Percentiles rank a stretch among this genome's conserved stretches.
Evolutionary conservation across 2,888 invertebrate species (phyloP).

Genomic region (Lamellibrachia columna): DNA sequence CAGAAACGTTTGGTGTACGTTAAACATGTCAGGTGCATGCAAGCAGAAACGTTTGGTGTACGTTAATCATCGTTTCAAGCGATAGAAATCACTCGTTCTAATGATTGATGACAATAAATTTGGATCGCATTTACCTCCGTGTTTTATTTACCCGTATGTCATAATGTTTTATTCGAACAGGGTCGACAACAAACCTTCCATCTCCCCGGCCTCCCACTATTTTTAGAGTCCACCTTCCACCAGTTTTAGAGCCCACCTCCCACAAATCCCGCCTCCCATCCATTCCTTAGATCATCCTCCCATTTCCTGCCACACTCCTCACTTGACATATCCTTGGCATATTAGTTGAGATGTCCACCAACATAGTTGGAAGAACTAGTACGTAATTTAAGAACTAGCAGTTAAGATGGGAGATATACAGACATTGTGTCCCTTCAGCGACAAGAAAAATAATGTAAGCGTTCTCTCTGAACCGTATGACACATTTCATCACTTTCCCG

Average conservation of each 20-base stretch:
- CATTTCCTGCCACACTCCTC: too few species aligned
- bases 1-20: not conserved
- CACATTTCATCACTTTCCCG: too few species aligned
- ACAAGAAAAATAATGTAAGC: not conserved
- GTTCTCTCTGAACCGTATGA: not conserved
- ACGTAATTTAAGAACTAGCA: too few species aligned
- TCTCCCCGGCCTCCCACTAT: too few species aligned
- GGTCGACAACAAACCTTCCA: not conserved
- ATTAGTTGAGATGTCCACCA: too few species aligned
- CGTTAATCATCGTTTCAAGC: slow-evolving; percentile 2
- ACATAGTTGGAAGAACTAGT: too few species aligned
- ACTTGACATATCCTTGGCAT: too few species aligned
- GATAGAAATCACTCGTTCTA: not conserved
- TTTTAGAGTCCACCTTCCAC: too few species aligned
- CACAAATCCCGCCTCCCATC: too few species aligned
- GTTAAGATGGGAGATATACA: too few species aligned
- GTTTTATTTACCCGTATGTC: not conserved
- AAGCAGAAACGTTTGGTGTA: slow-evolving; percentile 10
- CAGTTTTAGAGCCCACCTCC: too few species aligned
- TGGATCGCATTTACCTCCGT: not conserved
- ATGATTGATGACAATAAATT: slow-evolving; percentile 16
- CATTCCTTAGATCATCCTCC: too few species aligned
- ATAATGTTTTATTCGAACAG: not conserved
- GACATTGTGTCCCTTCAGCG: not conserved
- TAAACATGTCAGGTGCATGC: not conserved